Evolutionary conservation across 2,888 invertebrate genomes (phyloP), one percentile per base, ranked within the genome.

Genomic region (Polyommatus iphigenia): DNA sequence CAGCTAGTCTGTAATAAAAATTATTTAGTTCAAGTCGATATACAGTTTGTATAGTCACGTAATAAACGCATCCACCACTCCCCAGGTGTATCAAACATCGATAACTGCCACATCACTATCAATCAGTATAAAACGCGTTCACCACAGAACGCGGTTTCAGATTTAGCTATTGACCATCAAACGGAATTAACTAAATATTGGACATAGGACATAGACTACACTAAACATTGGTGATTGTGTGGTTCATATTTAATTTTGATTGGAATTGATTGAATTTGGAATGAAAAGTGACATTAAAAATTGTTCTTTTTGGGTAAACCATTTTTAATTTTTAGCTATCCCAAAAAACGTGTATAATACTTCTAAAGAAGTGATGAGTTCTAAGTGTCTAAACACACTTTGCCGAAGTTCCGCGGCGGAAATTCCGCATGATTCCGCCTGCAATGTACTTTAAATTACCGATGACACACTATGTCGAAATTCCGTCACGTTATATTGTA

Each of bases 101-200:
- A 62, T 24, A 62, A 24, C 24, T 13, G 62, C 3, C 13, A 10
- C 62, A 8, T 62, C 62, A 2, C 62, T 62, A 62, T 8, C 62
- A 62, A 62, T 62, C 62, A 10, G 20, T 20, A 1, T 62, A 62
- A 62, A 62, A 62, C 62, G 20, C 62, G 24, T 13, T 20, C 7
- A 62, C 62, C 62, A 8, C 62, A 62, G 8, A n/a, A 10, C 62
- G 62, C 62, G 62, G 20, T 62, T 24, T 20, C 24, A 24, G 62
- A 62, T 62, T 62, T 62, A 24, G 62, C 62, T 20, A 62, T 62
- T 62, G 24, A 62, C 62, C 24, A 62, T 24, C 62, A 62, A 54
- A 62, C 62, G 62, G 10, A 62, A 62, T 62, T 24, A 62, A 62
- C 62, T 62, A 62, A 62, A 62, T 62, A 62, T 24, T 10, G 62